phyloP scores from a whole-genome alignment of 2,113 vertebrate genomes.

The Acrocephalus kingi region DNA sequence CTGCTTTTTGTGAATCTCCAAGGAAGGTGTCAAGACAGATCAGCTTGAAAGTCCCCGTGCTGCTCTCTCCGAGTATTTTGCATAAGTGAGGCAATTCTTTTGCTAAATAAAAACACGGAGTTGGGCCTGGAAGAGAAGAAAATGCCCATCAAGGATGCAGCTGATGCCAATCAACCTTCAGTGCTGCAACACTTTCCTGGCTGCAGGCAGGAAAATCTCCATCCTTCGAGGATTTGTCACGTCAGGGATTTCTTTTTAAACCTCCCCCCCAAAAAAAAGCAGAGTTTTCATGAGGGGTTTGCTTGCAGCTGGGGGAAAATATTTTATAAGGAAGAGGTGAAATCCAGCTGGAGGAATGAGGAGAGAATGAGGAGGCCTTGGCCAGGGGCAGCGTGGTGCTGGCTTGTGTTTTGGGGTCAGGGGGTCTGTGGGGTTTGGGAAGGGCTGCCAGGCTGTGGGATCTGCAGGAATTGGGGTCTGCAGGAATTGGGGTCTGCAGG shows the following conservation, averaged over 20 bases:
- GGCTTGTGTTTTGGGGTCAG: background rate
- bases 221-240: background rate
- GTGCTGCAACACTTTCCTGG: background rate
- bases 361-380: background rate
- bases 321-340: background rate
- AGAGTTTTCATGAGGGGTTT: background rate
- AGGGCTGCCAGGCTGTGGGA: background rate
- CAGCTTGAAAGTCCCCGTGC: background rate
- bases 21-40: conserved; percentile 23
- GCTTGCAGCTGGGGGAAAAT: background rate
- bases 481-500: background rate
- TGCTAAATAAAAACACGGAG: background rate
- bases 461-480: background rate
- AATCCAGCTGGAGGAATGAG: background rate
- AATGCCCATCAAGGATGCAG: background rate
- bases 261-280: rapidly evolving
- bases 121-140: background rate
- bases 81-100: background rate
- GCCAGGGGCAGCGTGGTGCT: background rate
- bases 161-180: background rate
- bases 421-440: background rate
- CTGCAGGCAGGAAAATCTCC: background rate
- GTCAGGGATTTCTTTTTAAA: background rate
- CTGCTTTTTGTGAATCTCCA: background rate
- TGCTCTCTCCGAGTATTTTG: background rate